A percentile compares a stretch with the other conserved stretches of the same genome.
phyloP scores from a whole-genome alignment of 2,888 invertebrate species.

The Phragmatobia fuliginosa region DNA sequence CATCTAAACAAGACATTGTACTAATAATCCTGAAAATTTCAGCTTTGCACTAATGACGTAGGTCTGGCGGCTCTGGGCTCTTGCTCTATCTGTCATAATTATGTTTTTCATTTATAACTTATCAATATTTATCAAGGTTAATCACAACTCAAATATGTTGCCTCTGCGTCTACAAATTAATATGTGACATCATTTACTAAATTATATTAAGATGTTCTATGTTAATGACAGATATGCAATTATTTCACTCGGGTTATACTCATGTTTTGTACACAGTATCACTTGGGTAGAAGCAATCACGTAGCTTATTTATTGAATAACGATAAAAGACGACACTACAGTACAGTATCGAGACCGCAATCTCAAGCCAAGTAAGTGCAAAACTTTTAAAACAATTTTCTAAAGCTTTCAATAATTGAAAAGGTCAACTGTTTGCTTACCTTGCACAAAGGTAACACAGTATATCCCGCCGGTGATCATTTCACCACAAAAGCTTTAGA shows the following conservation, averaged over 20 bases:
- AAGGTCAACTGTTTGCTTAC: constrained; percentile 15
- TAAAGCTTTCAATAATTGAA: constrained; percentile 18
- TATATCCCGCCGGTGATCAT: not conserved
- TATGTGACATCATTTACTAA: not conserved
- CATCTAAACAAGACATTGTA: too few relatives aligned
- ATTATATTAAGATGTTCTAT: not conserved
- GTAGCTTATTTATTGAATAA: not conserved
- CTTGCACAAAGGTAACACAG: constrained; percentile 15
- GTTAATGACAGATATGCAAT: not conserved
- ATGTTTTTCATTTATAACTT: too few relatives aligned
- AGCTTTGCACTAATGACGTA: too few relatives aligned
- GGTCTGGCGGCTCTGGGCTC: too few relatives aligned
- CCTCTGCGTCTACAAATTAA: too few relatives aligned
- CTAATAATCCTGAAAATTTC: too few relatives aligned
- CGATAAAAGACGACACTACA: not conserved
- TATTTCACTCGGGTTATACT: too few relatives aligned
- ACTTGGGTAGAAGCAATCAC: not conserved
- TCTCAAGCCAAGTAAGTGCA: not conserved
- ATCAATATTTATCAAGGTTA: too few relatives aligned
- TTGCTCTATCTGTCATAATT: too few relatives aligned
- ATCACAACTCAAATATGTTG: not conserved
- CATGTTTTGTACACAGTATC: not conserved
- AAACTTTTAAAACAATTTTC: constrained; percentile 19
- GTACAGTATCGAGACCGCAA: not conserved
- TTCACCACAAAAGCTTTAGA: not conserved